Conservation (phyloP, 1,140 invertebrate species). For the Physella acuta region DNA sequence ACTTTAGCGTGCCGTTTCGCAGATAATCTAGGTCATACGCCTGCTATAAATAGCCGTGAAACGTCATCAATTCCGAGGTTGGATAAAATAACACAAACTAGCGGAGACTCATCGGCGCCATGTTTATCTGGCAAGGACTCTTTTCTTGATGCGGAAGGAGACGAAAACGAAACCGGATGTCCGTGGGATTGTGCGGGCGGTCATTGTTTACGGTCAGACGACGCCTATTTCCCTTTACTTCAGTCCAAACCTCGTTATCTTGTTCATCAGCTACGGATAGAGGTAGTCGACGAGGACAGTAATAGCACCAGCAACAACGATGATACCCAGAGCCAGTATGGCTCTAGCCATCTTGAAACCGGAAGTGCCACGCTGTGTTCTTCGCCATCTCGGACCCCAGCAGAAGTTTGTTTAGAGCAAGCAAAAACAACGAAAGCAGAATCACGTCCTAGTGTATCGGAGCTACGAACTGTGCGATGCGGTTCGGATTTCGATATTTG, state of each 20-base stretch:
- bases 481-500: too few species aligned
- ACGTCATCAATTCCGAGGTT: slow-evolving; percentile 3
- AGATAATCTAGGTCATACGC: neutral
- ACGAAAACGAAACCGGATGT: slow-evolving; percentile 15
- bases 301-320: slow-evolving; percentile 13
- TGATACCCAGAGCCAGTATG: neutral
- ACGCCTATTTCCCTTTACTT: neutral
- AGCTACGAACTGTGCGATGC: too few species aligned
- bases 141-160: neutral
- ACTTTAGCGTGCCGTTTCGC: neutral
- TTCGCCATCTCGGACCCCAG: too few species aligned
- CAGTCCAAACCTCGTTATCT: neutral
- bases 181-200: too few species aligned
- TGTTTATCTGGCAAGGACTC: neutral
- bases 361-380: too few species aligned
- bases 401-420: too few species aligned
- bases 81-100: slow-evolving; percentile 29
- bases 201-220: too few species aligned
- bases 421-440: too few species aligned
- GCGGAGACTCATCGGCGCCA: too few species aligned
- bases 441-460: too few species aligned
- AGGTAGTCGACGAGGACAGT: slow-evolving; percentile 4
- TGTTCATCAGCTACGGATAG: neutral
- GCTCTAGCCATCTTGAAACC: too few species aligned
- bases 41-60: neutral